Base-by-base conservation (phyloP, 2,888 invertebrate species). In the Caenorhabditis macrosperma region DNA sequence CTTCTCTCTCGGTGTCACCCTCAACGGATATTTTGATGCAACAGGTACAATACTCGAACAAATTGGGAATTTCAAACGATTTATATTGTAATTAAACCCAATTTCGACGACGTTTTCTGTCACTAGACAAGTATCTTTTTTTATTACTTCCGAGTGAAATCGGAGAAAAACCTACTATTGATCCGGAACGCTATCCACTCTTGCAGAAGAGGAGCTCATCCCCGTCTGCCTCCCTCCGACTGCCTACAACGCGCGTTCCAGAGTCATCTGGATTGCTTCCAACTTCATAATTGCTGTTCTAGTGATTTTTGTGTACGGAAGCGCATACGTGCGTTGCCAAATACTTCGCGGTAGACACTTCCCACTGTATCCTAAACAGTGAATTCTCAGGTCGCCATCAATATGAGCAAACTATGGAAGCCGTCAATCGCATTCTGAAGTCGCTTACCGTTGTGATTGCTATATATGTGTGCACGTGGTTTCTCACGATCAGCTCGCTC, bases 381-480 rank as follows among this genome's bases (percentile, higher is more conserved):
- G n/a, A n/a, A n/a, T 9, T 30, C 74, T 59, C 50, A 82, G 82
- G 77, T 2, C 38, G 55, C 9, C 60, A 71, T 35, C 60, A 74
- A 12, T 71, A 76, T 28, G 79, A 79, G 20, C 28, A 61, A 30
- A 79, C 79, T 20, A 44, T 82, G 59, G 74, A 69, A 41, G 41
- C 64, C 7, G 61, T 82, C 20, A 74, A 74, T 48, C 72, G 82
- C 17, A 71, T 84, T 41, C 78, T 85, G 57, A 82, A 77, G 41
- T 85, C 85, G 20, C 52, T 85, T 20, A 79, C 79, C 50, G 44
- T 85, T 9, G 81, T 85, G 9, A 75, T 83, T 26, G 41, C 52
- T 17, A 78, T 85, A 12, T 85, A 85, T 35, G 75, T 77, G 10
- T 80, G 59, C 50, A 85, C 85, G 26, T 85, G 85, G 85, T 83